Evolutionary conservation across 2,888 invertebrate species (phyloP).

Genomic region (Drosophila affinis): DNA sequence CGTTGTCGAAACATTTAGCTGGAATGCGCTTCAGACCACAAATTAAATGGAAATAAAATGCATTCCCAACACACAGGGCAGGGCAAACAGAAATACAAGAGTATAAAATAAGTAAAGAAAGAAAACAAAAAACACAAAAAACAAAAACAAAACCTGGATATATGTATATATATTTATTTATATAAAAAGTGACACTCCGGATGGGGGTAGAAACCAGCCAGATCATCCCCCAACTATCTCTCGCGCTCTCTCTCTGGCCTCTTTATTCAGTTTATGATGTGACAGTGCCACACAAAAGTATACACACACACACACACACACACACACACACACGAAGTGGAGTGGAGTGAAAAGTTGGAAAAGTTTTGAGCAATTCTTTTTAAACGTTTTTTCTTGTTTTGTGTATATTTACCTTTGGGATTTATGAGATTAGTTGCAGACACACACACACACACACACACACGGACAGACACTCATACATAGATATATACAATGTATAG

Average conservation of each 20-base stretch:
- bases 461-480: not conserved
- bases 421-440: conserved; percentile 74
- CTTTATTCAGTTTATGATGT: conserved; percentile 34
- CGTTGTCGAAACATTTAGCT: conserved; percentile 38
- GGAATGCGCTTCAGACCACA: conserved; percentile 41
- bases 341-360: conserved; percentile 21
- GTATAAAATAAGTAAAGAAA: conserved; percentile 1
- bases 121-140: not conserved
- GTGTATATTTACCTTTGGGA: conserved; percentile 75
- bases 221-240: not conserved
- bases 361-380: conserved; percentile 71
- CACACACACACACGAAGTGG: not conserved
- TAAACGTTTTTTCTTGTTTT: conserved; percentile 68
- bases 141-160: not conserved
- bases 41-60: conserved; percentile 72
- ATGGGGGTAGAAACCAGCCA: not conserved
- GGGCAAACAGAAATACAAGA: conserved; percentile 1
- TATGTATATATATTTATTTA: conserved; percentile 13
- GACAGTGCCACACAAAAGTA: conserved; percentile 41
- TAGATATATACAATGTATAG: not conserved
- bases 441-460: conserved; percentile 30
- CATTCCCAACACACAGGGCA: conserved; percentile 30
- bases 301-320: conserved; percentile 8
- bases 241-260: not conserved
- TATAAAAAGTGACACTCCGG: conserved; percentile 22